Conservation (phyloP, 2,113 vertebrate genomes). For the Mesitornis unicolor region DNA sequence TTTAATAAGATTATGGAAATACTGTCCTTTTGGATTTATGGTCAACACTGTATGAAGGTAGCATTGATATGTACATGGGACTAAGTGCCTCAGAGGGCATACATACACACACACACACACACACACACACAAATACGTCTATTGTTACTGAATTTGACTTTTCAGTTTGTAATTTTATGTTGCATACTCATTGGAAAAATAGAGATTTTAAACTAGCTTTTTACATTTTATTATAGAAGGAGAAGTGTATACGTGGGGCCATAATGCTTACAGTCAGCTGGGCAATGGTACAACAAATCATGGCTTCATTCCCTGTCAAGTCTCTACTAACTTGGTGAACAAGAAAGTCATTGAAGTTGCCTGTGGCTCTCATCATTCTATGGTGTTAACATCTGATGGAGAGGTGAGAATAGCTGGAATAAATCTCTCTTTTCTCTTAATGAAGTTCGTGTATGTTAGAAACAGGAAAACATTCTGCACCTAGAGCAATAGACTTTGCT, state of each 20-base stretch:
- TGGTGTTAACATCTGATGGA: conserved; percentile 91
- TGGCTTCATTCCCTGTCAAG: conserved; percentile 84
- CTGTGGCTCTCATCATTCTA: conserved; percentile 96
- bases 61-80: neutral
- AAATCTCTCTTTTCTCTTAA: neutral
- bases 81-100: neutral
- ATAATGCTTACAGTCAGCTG: conserved; percentile 95
- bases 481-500: neutral
- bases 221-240: conserved; percentile 80
- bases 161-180: neutral
- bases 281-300: conserved; percentile 95
- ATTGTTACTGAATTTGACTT: neutral
- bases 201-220: neutral
- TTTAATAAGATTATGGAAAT: neutral
- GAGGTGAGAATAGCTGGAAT: conserved; percentile 78
- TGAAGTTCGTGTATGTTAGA: neutral
- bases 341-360: conserved; percentile 93
- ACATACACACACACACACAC: neutral
- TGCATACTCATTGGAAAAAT: neutral
- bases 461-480: neutral
- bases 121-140: neutral
- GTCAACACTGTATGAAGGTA: neutral
- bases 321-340: conserved; percentile 92
- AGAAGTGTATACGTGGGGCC: conserved; percentile 96
- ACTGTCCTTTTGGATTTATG: neutral